Evolutionary conservation across 23 tunicate species (phyloP), one percentile per base, ranked within the genome.

Genomic region (Ciona savignyi): DNA sequence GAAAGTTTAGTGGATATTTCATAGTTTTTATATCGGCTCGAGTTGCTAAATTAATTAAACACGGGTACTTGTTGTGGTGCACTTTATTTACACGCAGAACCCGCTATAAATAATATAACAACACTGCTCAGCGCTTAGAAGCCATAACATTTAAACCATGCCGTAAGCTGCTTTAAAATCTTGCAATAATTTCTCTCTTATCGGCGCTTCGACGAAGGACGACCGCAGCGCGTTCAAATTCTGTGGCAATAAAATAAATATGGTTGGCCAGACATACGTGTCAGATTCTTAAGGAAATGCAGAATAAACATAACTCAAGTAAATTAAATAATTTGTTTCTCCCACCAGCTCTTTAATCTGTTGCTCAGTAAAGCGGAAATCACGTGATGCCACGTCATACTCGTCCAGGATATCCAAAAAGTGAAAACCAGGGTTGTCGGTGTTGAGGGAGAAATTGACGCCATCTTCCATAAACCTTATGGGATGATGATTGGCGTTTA

Each of bases 361-460:
- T 20, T 76, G 60, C 9, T 29, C 51, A 22, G 86, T 35, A 32
- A 91, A 84, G 21, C 80, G 60, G 42, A 80, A 77, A 3, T 68
- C 35, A 22, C 30, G 63, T 2, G 71, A 22, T 23, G 91, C 89
- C 66, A 94, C 63, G 24, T 79, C 33, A 65, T 94, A 94, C 21
- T 94, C 99, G 34, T 78, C 76, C 27, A 78, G 24, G 0, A 94
- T 34, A 29, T 63, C 65, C 1, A 68, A 67, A 26, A 63, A 80
- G 51, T 81, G 82, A n/a, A 83, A 31, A 21, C 90, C 95, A 24
- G 95, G 95, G 68, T 94, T 89, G 56, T 94, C 99, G 15, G 99
- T 80, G 32, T 63, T 86, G 32, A 94, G 63, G 1, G 87, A 81
- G 56, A 87, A 94, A 68, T 87, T 87, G 3, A 94, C 85, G 35